Base-by-base conservation (phyloP, 2,797 vertebrate species). In the Eremophila alpestris region DNA sequence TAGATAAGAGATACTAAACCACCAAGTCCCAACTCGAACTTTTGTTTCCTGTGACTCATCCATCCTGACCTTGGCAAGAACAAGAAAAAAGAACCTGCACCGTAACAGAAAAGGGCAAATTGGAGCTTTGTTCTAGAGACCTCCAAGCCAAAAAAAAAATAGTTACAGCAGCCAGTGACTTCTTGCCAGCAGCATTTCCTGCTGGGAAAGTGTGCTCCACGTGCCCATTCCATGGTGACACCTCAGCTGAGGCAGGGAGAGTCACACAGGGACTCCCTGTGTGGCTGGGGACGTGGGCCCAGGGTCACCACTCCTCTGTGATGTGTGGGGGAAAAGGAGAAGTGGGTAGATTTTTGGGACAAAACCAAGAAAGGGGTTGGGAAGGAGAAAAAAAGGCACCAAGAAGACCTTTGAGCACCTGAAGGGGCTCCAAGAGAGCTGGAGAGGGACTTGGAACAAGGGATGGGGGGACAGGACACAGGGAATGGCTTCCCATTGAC, bases 241-340 rank as follows among this genome's bases (percentile, higher is more conserved):
- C 29, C 62, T 5, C 1, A 9, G 56, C 9, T 4, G 3, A 55
- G 56, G 13, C 27, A 60, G 20, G 62, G 16, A 67, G 18, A 26
- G 63, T 23, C n/a, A 36, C 14, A 18, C 19, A 7, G 0, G 0
- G 48, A 9, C 21, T 13, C 20, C 11, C 52, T 34, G 27, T 0
- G 0, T 3, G 51, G 19, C 19, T 52, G 63, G n/a, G 68, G 58
- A 56, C 55, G 11, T 0, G 0, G 19, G 13, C 21, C 27, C 1
- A 2, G 23, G n/a, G 63, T 27, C n/a, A 13, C 7, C 5, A 2
- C 30, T 36, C 4, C 32, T 36, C 32, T 27, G 41, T 7, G 5
- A 13, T 0, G 1, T 0, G 13, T 13, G 24, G 2, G 2, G 1
- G 16, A 4, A 22, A 15, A 41, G 14, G 16, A 55, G 43, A 41